phyloP scores from a whole-genome alignment of 2,888 invertebrate species.

The Drosophila ustulata region DNA sequence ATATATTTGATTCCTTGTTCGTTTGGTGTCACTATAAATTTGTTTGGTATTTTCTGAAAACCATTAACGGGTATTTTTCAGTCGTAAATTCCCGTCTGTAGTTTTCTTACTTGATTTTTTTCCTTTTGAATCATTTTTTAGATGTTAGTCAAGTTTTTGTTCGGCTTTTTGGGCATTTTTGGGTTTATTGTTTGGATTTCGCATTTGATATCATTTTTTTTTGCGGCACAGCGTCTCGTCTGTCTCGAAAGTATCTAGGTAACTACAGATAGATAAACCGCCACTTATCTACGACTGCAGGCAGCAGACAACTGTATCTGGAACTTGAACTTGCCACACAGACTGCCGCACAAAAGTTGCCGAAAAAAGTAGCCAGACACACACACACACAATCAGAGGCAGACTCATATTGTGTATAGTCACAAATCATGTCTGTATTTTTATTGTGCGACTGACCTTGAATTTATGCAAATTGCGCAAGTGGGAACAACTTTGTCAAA shows the following conservation, averaged over 20 bases:
- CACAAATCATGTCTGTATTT: slow-evolving; percentile 70
- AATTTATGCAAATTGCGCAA: slow-evolving; percentile 79
- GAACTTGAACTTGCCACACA: slow-evolving; percentile 30
- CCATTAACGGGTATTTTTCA: background rate
- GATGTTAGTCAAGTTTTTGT: slow-evolving; percentile 72
- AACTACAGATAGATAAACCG: slow-evolving; percentile 15
- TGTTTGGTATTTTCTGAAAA: background rate
- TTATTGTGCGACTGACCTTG: slow-evolving; percentile 74
- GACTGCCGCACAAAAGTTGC: slow-evolving; percentile 39
- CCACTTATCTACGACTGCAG: slow-evolving; percentile 6
- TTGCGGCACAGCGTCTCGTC: slow-evolving; percentile 47
- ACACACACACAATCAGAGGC: slow-evolving; percentile 3
- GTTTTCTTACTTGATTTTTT: background rate
- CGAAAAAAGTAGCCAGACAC: slow-evolving; percentile 39
- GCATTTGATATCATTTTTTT: slow-evolving; percentile 64
- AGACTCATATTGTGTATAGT: slow-evolving; percentile 13
- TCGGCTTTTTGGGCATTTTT: slow-evolving; percentile 38
- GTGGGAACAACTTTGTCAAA: slow-evolving; percentile 77
- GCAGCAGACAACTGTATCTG: slow-evolving; percentile 7
- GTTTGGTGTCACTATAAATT: no score
- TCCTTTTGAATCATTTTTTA: slow-evolving; percentile 26
- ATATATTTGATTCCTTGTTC: no score
- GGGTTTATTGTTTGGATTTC: slow-evolving; percentile 70
- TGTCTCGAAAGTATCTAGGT: slow-evolving; percentile 9
- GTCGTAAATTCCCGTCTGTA: background rate